Base-by-base conservation (phyloP, 2,113 vertebrate species). In the Perca schrenkii region DNA sequence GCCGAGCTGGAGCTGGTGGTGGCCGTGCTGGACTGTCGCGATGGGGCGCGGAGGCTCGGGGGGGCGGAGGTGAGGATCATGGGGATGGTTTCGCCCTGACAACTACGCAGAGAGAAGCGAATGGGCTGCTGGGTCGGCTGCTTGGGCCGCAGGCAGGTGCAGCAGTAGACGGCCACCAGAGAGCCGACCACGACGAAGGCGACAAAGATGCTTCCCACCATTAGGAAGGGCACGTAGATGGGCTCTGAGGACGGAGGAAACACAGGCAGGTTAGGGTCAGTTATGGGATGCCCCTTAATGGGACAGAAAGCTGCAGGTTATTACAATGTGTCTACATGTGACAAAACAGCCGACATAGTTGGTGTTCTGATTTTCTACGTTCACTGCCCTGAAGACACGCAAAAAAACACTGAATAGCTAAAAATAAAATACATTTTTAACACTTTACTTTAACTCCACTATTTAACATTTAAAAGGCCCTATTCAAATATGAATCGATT, bases 161-260 rank as follows among this genome's bases (percentile, higher is more conserved):
- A 99, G 79, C 98, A 99, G 83, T 99, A 99, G 74, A 99, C 94
- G 0, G 98, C 98, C 58, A 99, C 96, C 84, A 99, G 93, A 0
- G 97, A 98, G 74, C 97, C 98, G 72, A 99, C 95, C 10, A 99
- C 96, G 57, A 99, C 96, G 80, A 99, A 99, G 31, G 98, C 97
- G 1, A 99, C 94, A 81, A 99, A 99, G 91, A 99, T 99, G 78
- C 97, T 98, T 50, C 98, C 98, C 15, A 99, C 98, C 84, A 99
- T 97, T 74, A 99, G 96, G 93, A 99, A 99, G 0, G 98, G 98
- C 21, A 99, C 96, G 19, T 99, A 99, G 92, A 99, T 93, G 0
- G 98, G 98, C 89, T 99, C 98, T 98, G 91, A 73, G 79, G 79
- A 89, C 75, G 46, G 77, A 86, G 72, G 75, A 82, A 69, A 89